phyloP scores from a whole-genome alignment of 1,140 invertebrate genomes.

The Lanistes nyassanus region DNA sequence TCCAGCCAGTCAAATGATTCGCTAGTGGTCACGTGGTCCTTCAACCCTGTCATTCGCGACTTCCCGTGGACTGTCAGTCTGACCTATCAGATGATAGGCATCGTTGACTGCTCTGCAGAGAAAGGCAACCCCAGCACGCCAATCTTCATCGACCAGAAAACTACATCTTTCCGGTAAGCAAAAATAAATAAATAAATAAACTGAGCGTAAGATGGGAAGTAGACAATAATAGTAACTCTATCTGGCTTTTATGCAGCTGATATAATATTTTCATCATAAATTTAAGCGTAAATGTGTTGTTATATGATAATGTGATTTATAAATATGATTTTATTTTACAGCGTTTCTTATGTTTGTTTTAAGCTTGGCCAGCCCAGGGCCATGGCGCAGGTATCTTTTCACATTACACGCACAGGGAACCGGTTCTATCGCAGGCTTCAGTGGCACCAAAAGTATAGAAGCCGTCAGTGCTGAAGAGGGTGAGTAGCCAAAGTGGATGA shows the following conservation, averaged over 20 bases:
- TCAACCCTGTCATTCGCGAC: slow-evolving; percentile 13
- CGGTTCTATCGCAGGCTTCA: background rate
- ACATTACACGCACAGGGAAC: slow-evolving; percentile 3
- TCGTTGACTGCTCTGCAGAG: slow-evolving; percentile 34
- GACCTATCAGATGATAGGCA: slow-evolving; percentile 27
- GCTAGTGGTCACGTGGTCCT: slow-evolving; percentile 21
- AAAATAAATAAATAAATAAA: background rate
- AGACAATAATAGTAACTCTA: no score
- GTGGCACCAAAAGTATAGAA: slow-evolving; percentile 3
- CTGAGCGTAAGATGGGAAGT: background rate
- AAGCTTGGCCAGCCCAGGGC: background rate
- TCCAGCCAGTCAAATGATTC: background rate
- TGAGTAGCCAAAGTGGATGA: background rate
- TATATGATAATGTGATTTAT: no score
- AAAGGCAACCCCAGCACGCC: slow-evolving; percentile 2
- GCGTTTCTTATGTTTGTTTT: background rate
- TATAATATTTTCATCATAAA: no score
- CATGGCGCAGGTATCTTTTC: slow-evolving; percentile 3
- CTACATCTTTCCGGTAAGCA: slow-evolving; percentile 7
- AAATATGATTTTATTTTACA: no score
- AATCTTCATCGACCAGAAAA: slow-evolving; percentile 1
- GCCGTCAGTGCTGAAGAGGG: slow-evolving; percentile 4
- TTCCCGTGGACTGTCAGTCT: slow-evolving; percentile 32
- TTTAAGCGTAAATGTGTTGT: no score
- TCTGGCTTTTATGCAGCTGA: no score